Conservation (phyloP, 2,797 vertebrate genomes). For the Brachymystax lenok region DNA sequence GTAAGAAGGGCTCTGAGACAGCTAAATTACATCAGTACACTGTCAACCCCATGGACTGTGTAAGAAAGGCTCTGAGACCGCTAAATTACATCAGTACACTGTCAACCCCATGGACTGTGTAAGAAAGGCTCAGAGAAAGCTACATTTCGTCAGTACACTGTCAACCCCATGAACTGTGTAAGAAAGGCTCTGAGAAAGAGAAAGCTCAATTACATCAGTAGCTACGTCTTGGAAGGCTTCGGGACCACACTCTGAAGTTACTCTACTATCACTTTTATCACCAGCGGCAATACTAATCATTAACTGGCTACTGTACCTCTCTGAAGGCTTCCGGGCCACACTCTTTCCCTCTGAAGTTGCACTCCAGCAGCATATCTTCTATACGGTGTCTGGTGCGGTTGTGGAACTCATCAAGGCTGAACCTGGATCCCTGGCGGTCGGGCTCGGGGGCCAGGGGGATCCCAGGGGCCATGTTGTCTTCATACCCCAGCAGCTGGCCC, state of each 20-base stretch:
- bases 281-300: background rate
- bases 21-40: too few relatives aligned
- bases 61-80: too few relatives aligned
- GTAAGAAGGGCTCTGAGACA: too few relatives aligned
- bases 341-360: constrained; percentile 81
- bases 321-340: constrained; percentile 86
- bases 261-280: background rate
- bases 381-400: constrained; percentile 90
- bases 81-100: too few relatives aligned
- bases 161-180: background rate
- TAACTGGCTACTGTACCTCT: constrained; percentile 73
- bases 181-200: background rate
- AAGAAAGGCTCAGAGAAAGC: too few relatives aligned
- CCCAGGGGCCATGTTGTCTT: constrained; percentile 86
- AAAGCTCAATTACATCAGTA: background rate
- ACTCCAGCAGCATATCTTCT: constrained; percentile 93
- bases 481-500: constrained; percentile 85
- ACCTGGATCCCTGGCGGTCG: constrained; percentile 70
- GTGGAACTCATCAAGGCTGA: constrained; percentile 86
- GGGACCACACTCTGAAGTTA: background rate
- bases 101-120: too few relatives aligned
- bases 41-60: too few relatives aligned
- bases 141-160: background rate
- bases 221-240: too few relatives aligned
- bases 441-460: constrained; percentile 80